phyloP scores from a whole-genome alignment of 2,888 invertebrate species.

The Pseudolycoriella hygida region DNA sequence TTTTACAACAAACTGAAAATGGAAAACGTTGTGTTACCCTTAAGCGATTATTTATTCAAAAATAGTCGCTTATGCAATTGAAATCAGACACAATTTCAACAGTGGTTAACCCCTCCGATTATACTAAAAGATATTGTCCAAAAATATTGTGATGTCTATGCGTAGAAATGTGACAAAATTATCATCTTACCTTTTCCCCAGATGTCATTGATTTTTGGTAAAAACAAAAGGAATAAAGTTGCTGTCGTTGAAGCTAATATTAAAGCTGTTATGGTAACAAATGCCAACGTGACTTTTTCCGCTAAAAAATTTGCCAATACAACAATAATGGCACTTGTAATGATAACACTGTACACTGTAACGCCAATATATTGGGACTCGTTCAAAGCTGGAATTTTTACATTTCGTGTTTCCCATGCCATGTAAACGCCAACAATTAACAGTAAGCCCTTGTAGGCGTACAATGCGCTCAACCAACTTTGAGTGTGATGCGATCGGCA shows the following conservation, averaged over 20 bases:
- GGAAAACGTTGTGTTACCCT: no score
- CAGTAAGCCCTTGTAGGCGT: slow-evolving; percentile 77
- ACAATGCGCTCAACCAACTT: slow-evolving; percentile 79
- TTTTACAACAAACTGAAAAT: no score
- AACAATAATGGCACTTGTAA: slow-evolving; percentile 72
- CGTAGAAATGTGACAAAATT: no score
- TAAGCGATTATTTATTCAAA: no score
- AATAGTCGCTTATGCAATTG: no score
- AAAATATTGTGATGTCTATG: no score
- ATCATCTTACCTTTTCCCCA: slow-evolving; percentile 36
- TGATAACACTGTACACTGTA: slow-evolving; percentile 81
- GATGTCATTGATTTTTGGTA: slow-evolving; percentile 68
- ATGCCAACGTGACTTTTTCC: slow-evolving; percentile 62
- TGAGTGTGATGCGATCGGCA: slow-evolving; percentile 76
- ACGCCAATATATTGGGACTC: slow-evolving; percentile 89
- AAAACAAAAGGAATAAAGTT: slow-evolving; percentile 67
- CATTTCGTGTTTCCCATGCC: slow-evolving; percentile 90
- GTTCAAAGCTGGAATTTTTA: slow-evolving; percentile 80
- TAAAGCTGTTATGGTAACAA: slow-evolving; percentile 63
- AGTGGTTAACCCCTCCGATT: no score
- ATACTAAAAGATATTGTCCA: no score
- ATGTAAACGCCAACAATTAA: slow-evolving; percentile 82
- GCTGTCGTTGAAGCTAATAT: slow-evolving; percentile 75
- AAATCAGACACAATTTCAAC: no score
- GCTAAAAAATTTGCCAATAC: slow-evolving; percentile 76